A percentile compares a stretch with the other conserved stretches of the same genome.
phyloP scores from a whole-genome alignment of 2,113 vertebrate species.

The Triplophysa tibetana region DNA sequence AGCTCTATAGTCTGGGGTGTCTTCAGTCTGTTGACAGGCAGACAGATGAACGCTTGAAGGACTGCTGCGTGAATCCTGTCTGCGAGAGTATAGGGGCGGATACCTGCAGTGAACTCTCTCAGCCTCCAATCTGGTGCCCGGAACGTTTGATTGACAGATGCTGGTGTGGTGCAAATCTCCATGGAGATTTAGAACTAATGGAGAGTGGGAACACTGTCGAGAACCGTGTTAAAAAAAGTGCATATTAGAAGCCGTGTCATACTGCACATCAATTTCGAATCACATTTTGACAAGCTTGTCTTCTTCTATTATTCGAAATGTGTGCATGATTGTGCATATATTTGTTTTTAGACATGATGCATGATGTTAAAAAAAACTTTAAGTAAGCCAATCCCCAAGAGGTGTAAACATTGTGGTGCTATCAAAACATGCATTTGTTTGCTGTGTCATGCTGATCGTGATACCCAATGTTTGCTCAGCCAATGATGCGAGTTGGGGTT shows the following conservation, averaged over 20 bases:
- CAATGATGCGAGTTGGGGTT: background rate
- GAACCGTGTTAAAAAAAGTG: background rate
- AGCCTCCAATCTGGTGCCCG: slow-evolving; percentile 41
- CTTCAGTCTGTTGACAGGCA: slow-evolving; percentile 48
- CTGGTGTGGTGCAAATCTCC: background rate
- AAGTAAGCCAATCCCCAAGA: no score
- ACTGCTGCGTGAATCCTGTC: slow-evolving; percentile 31
- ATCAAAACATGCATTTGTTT: background rate
- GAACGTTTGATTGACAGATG: slow-evolving; percentile 33
- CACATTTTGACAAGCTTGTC: background rate
- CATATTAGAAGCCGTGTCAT: background rate
- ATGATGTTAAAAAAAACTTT: no score
- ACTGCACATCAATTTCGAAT: background rate
- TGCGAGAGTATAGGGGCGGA: slow-evolving; percentile 43
- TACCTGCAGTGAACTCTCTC: slow-evolving; percentile 39
- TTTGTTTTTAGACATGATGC: background rate
- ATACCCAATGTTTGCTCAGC: background rate
- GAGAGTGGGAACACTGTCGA: background rate
- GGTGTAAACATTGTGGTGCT: no score
- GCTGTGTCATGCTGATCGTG: no score
- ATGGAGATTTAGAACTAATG: background rate
- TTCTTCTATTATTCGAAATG: background rate
- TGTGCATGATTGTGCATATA: background rate
- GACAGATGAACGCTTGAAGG: slow-evolving; percentile 46
- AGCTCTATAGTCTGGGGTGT: slow-evolving; percentile 44